Evolutionary conservation across 2,888 invertebrate genomes (phyloP), one percentile per base, ranked within the genome.

Genomic region (Drosophila picticornis): DNA sequence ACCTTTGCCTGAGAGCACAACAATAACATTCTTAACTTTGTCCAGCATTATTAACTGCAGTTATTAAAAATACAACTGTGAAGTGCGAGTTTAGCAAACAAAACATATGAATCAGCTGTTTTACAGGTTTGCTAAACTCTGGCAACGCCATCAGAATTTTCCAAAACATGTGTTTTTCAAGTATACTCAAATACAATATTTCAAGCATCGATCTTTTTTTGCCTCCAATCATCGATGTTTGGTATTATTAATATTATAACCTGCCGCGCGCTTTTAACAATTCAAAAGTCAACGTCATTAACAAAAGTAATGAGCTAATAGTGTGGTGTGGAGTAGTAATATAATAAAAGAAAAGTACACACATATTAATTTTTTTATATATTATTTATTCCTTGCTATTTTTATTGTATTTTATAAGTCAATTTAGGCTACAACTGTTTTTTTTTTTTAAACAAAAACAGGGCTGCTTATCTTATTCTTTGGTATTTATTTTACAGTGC

Each of bases 1-100:
- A 31, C 99, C 99, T 95, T 99, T 99, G 2, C 99, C 99, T 1
- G 99, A 99, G 59, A 99, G 94, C n/a, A 99, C 96, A 82, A 99
- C 94, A 88, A 99, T 95, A 50, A 98, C 95, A 92, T 97, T 96
- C 93, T 97, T 97, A 9, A 98, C 96, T 76, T 95, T 95, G 60
- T 96, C 96, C 83, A 97, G 94, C 97, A 97, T 97, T 57, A 22
- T 72, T 38, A 31, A 43, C 31, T n/a, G 31, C 11, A 38, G 43
- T 63, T 51, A n/a, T 40, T 13, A 16, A 6, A 25, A 25, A 52
- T 46, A n/a, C n/a, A 11, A 78, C 10, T n/a, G 22, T 9, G 29
- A 2, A 40, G 5, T 22, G 16, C 22, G 46, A 72, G 50, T 63
- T 71, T 40, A 60, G n/a, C 58, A 57, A 9, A n/a, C 46, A 38